phyloP scores from a whole-genome alignment of 35 echinoderm and acorn worm species.

The Stichopus chloronotus region DNA sequence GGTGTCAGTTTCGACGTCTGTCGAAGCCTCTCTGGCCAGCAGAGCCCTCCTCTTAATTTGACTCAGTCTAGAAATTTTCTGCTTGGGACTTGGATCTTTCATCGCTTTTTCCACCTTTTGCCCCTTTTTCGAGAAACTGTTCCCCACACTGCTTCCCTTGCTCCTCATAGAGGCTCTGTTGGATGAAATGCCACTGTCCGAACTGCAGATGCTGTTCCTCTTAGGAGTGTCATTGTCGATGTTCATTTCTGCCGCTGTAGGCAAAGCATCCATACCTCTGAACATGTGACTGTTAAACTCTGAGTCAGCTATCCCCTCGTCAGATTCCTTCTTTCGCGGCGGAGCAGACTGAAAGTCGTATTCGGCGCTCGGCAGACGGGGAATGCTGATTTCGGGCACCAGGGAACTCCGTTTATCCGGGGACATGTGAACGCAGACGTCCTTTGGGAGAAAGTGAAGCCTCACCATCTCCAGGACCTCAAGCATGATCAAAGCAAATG shows the following conservation, averaged over 20 bases:
- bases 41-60: conserved; percentile 31
- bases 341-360: conserved; percentile 17
- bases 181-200: conserved; percentile 88
- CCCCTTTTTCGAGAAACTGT: conserved; percentile 35
- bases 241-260: conserved; percentile 18
- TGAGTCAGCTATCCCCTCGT: not conserved
- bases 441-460: conserved; percentile 59
- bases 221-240: conserved; percentile 58
- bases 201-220: conserved; percentile 76
- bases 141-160: conserved; percentile 67
- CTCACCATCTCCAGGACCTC: conserved; percentile 76
- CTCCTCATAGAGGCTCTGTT: conserved; percentile 81
- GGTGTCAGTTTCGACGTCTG: conserved; percentile 48
- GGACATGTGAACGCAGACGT: conserved; percentile 36
- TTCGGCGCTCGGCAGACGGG: conserved; percentile 37
- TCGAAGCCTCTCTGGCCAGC: not conserved
- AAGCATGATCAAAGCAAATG: conserved; percentile 75
- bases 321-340: not conserved
- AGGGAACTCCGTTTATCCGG: conserved; percentile 3
- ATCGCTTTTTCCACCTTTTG: not conserved
- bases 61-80: conserved; percentile 30
- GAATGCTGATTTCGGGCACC: conserved; percentile 45
- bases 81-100: conserved; percentile 44
- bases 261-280: not conserved
- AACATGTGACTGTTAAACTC: conserved; percentile 8